Percentiles rank a stretch among this genome's conserved stretches.
These are phyloP conservation scores for Heliconius cydno DNA, from an alignment of 2,888 invertebrate species.

Conservation along the genomic window DNA sequence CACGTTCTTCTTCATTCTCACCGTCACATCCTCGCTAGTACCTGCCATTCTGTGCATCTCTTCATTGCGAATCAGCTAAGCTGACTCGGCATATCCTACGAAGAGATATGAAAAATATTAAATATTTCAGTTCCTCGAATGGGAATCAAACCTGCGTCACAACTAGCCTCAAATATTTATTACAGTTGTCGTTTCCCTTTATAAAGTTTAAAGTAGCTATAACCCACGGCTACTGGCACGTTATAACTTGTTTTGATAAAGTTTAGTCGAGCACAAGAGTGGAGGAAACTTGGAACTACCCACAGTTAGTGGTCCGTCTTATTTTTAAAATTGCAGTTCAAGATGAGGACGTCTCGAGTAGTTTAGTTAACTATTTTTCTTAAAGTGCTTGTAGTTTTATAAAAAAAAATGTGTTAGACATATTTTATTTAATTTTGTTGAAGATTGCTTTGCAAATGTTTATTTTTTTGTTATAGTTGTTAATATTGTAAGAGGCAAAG, in stretches of 20 bases:
- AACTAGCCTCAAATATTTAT: neutral
- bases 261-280: constrained; percentile 12
- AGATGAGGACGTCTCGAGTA: constrained; percentile 7
- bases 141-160: neutral
- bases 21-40: too few relatives aligned
- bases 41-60: too few relatives aligned
- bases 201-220: neutral
- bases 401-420: neutral
- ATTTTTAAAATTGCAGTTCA: constrained; percentile 24
- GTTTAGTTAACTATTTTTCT: constrained; percentile 12
- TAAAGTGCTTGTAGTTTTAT: constrained; percentile 1
- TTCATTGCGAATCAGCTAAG: too few relatives aligned
- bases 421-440: neutral
- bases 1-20: too few relatives aligned
- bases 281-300: constrained; percentile 11
- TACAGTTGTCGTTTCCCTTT: neutral
- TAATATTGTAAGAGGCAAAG: neutral
- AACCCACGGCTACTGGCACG: neutral
- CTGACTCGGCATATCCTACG: too few relatives aligned
- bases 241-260: constrained; percentile 21
- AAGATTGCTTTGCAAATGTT: neutral
- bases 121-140: neutral
- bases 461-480: neutral
- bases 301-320: constrained; percentile 24
- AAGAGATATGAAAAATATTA: too few relatives aligned